Evolutionary conservation across 2,888 invertebrate genomes (phyloP), one percentile per base, ranked within the genome.

Genomic region (Lepas anatifera): DNA sequence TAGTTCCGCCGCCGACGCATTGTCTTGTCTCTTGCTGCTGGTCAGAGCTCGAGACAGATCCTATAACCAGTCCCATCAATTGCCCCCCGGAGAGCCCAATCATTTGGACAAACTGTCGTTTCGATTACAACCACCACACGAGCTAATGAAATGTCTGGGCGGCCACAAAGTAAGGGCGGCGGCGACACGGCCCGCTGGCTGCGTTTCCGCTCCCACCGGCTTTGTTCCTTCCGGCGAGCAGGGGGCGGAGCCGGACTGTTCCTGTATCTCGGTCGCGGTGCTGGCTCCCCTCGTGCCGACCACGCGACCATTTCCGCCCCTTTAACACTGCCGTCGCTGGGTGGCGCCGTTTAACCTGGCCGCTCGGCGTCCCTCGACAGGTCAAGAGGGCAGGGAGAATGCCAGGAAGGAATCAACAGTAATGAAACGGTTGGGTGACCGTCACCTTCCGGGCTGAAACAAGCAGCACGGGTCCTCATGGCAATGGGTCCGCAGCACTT

Each of bases 181-280:
- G 10, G 6, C 32, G 32, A 10, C 32, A 16, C 58, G 58, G 32
- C 18, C 18, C 32, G 58, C 32, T 32, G 18, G 18, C 18, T 7
- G 7, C 29, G 18, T 13, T 32, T 29, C 32, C 58, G 58, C 25
- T 7, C 18, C 58, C 29, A 58, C 32, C 58, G 32, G 58, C 58
- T 58, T 58, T 58, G 58, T 58, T 58, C 58, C 58, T 58, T 58
- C 58, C 58, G 58, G 58, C 10, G 58, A 22, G 32, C 52, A 16
- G 18, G 13, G 18, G 29, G 29, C 11, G 32, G 18, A 32, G 32
- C n/a, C 48, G 48, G n/a, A n/a, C n/a, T n/a, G n/a, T n/a, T n/a
- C n/a, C n/a, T n/a, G n/a, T n/a, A n/a, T n/a, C n/a, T n/a, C 41
- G 41, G 41, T 16, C 41, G n/a, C 25, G 25, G n/a, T 11, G 8